Evolutionary conservation across 1,140 invertebrate species (phyloP).

Genomic region (Trichomalopsis sarcophagae): DNA sequence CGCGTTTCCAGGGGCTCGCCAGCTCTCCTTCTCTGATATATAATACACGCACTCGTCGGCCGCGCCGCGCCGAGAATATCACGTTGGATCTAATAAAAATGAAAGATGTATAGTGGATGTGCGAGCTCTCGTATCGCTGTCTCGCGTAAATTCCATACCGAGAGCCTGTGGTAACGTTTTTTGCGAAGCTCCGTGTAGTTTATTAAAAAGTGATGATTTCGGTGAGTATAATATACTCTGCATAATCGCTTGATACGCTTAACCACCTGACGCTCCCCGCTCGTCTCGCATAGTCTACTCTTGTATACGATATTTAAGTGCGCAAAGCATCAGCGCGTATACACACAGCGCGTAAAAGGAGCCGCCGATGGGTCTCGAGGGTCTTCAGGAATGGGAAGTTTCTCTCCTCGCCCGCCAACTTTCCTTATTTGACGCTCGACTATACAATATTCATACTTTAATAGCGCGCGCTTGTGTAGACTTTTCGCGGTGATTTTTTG

Average conservation of each 20-base stretch:
- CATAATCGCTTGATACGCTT: too few relatives aligned
- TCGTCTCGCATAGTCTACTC: background rate
- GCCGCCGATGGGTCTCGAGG: conserved; percentile 23
- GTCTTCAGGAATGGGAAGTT: conserved; percentile 20
- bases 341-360: background rate
- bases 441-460: conserved; percentile 52
- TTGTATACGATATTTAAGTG: too few relatives aligned
- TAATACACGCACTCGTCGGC: background rate
- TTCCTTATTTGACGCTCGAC: conserved; percentile 47
- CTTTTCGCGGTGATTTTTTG: conserved; percentile 42
- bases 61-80: background rate
- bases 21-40: background rate
- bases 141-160: too few relatives aligned
- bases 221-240: too few relatives aligned
- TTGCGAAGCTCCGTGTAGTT: too few relatives aligned
- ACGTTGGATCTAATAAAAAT: background rate
- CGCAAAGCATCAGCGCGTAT: background rate
- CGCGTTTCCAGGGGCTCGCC: too few relatives aligned
- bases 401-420: conserved; percentile 3
- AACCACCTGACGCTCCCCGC: background rate
- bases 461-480: conserved; percentile 27
- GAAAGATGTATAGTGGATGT: too few relatives aligned
- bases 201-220: too few relatives aligned
- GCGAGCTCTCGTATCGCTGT: too few relatives aligned
- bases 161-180: too few relatives aligned